phyloP scores from a whole-genome alignment of 1,140 invertebrate species.

The Cherax destructor region DNA sequence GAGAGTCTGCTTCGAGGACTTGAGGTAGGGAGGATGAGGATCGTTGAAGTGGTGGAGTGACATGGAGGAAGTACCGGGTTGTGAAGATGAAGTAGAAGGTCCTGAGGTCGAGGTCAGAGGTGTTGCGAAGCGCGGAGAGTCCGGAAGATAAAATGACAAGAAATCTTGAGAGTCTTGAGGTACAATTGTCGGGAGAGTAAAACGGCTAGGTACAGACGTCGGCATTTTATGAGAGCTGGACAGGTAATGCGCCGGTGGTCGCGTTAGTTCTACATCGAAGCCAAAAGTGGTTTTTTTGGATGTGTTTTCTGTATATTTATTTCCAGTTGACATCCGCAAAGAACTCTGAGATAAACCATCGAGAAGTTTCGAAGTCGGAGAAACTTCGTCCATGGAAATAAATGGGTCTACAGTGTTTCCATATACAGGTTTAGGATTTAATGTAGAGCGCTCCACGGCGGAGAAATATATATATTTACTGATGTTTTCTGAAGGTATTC shows the following conservation, averaged over 20 bases:
- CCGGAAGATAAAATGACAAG: too few species aligned
- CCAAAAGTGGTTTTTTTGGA: neutral
- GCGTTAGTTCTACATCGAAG: neutral
- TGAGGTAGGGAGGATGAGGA: neutral
- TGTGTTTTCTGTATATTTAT: neutral
- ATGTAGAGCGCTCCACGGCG: too few species aligned
- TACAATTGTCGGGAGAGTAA: neutral
- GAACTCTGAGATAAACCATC: neutral
- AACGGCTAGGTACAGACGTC: neutral
- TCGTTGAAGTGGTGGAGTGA: neutral
- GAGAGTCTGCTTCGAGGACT: neutral
- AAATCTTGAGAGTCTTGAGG: neutral
- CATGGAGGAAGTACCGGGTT: neutral
- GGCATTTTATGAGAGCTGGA: neutral
- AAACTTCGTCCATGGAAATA: too few species aligned
- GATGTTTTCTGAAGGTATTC: neutral
- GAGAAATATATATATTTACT: too few species aligned
- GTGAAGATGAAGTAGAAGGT: neutral
- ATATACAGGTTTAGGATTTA: too few species aligned
- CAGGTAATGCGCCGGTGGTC: neutral
- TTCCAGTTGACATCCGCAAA: too few species aligned
- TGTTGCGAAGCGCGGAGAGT: too few species aligned
- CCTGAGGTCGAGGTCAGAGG: neutral
- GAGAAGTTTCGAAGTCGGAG: neutral
- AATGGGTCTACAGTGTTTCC: too few species aligned